These are phyloP conservation scores for Sminthurinus aureus DNA, from an alignment of 2,888 invertebrate species.

Conservation along the genomic window DNA sequence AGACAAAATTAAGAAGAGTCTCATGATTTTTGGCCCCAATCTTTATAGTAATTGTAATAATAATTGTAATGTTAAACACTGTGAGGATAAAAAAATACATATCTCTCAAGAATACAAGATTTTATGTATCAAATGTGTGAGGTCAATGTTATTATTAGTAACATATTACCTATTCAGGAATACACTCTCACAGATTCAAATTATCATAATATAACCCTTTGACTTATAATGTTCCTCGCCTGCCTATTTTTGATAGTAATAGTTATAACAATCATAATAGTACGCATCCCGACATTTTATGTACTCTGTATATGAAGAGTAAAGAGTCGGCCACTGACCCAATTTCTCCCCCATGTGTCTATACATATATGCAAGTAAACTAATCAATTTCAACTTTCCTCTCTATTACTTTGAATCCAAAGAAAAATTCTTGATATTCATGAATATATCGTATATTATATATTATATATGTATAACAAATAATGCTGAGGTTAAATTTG, in stretches of 20 bases:
- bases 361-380: neutral
- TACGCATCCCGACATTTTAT: too few relatives aligned
- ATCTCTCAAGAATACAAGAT: too few relatives aligned
- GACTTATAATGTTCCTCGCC: neutral
- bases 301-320: neutral
- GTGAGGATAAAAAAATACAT: too few relatives aligned
- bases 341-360: constrained; percentile 30
- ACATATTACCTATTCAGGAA: too few relatives aligned
- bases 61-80: too few relatives aligned
- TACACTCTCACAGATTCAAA: neutral
- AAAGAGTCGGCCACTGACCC: constrained; percentile 47
- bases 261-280: too few relatives aligned
- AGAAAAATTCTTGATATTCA: neutral
- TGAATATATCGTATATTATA: too few relatives aligned
- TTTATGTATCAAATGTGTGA: too few relatives aligned
- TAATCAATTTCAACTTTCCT: neutral
- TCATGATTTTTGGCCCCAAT: too few relatives aligned
- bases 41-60: too few relatives aligned
- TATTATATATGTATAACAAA: neutral
- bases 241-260: neutral
- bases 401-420: neutral
- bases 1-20: neutral
- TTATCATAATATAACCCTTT: neutral
- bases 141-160: too few relatives aligned
- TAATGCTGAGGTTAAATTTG: too few relatives aligned